phyloP scores from a whole-genome alignment of 2,113 vertebrate species.

The Lutjanus erythropterus region DNA sequence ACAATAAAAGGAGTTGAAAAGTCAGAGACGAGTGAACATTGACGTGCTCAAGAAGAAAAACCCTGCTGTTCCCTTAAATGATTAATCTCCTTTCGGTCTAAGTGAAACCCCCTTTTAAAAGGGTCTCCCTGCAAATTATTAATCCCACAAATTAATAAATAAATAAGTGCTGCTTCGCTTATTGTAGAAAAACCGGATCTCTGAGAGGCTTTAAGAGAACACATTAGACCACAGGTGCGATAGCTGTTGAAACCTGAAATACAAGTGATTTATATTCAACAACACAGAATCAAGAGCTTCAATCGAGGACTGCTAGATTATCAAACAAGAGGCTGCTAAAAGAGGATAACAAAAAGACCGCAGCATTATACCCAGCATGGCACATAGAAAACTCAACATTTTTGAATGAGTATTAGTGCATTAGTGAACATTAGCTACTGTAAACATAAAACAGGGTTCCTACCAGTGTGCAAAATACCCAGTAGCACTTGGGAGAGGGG shows the following conservation, averaged over 20 bases:
- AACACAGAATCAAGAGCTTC: not conserved
- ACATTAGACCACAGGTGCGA: slow-evolving; percentile 12
- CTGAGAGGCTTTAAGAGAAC: not conserved
- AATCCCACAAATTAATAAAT: slow-evolving; percentile 62
- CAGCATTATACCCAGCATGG: too few species aligned
- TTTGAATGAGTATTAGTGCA: too few species aligned
- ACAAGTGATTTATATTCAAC: not conserved
- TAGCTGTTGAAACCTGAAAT: slow-evolving; percentile 27
- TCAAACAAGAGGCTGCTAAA: slow-evolving; percentile 7
- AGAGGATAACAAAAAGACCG: not conserved
- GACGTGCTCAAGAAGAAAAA: slow-evolving; percentile 3
- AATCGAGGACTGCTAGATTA: not conserved
- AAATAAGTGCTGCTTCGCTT: slow-evolving; percentile 38
- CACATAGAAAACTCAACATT: too few species aligned
- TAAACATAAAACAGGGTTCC: too few species aligned
- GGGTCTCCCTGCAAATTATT: slow-evolving; percentile 56
- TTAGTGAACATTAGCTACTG: too few species aligned
- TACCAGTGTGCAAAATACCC: too few species aligned
- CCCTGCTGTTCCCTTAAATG: slow-evolving; percentile 34
- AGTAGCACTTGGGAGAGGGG: too few species aligned
- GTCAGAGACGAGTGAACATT: slow-evolving; percentile 21
- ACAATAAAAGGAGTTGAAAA: slow-evolving; percentile 10
- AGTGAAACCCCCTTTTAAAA: slow-evolving; percentile 10
- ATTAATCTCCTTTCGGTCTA: slow-evolving; percentile 44
- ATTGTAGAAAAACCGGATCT: not conserved